Percentiles rank a stretch among this genome's conserved stretches.
These are phyloP conservation scores for Halocynthia roretzi DNA, from an alignment of 23 tunicate species.

Conservation along the genomic window DNA sequence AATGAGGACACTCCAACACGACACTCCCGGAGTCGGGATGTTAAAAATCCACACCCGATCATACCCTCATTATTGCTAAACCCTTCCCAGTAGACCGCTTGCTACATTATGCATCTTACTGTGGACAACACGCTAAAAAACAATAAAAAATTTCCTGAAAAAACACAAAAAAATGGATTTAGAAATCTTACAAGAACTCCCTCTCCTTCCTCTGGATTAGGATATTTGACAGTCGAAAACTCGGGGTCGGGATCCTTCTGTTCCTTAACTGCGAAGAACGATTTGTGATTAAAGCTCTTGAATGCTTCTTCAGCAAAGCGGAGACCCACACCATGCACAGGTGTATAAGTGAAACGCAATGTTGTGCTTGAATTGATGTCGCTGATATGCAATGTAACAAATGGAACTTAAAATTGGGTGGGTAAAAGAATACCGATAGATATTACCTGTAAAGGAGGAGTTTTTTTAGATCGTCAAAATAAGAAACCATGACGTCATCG, in stretches of 20 bases:
- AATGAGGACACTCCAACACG: too few relatives aligned
- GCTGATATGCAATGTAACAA: constrained; percentile 14
- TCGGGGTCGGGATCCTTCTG: constrained; percentile 98
- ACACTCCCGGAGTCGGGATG: too few relatives aligned
- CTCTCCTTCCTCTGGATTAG: constrained; percentile 95
- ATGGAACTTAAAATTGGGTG: neutral
- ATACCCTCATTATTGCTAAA: too few relatives aligned
- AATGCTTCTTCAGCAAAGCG: constrained; percentile 58
- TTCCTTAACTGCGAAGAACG: constrained; percentile 61
- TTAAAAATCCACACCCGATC: too few relatives aligned
- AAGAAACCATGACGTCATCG: constrained; percentile 63
- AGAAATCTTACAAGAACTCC: constrained; percentile 68
- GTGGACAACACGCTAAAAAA: too few relatives aligned
- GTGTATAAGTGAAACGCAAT: constrained; percentile 86
- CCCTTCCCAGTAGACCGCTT: too few relatives aligned
- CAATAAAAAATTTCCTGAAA: too few relatives aligned
- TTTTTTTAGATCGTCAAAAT: constrained; percentile 38
- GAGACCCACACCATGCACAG: constrained; percentile 96
- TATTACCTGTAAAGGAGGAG: constrained; percentile 42
- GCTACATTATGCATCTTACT: too few relatives aligned
- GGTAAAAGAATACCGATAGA: neutral
- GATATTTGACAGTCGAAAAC: constrained; percentile 93
- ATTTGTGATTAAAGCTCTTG: constrained; percentile 41
- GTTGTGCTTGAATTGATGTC: constrained; percentile 31
- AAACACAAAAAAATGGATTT: neutral